These are phyloP conservation scores for Drosophila affinis DNA, from an alignment of 2,888 invertebrate species.

Conservation along the genomic window DNA sequence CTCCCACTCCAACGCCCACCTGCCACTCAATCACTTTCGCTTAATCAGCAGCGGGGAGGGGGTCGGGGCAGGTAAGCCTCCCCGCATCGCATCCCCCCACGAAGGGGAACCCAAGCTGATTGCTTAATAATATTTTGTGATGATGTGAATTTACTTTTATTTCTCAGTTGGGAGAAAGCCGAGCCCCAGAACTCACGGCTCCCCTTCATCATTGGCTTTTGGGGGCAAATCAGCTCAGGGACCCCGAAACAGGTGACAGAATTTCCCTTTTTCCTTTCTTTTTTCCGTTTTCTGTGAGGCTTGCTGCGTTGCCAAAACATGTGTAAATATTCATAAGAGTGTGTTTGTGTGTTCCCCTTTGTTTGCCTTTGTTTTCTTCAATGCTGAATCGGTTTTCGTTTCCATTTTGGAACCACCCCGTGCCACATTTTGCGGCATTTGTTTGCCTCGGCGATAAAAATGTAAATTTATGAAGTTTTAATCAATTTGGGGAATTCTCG, in stretches of 20 bases:
- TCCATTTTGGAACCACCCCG: conserved; percentile 29
- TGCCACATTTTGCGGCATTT: conserved; percentile 53
- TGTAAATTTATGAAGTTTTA: conserved; percentile 79
- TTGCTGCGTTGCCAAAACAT: conserved; percentile 64
- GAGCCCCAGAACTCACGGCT: conserved; percentile 19
- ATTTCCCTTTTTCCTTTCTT: conserved; percentile 14
- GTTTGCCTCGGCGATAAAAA: conserved; percentile 72
- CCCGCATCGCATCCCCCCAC: conserved; percentile 24
- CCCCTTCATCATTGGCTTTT: conserved; percentile 59
- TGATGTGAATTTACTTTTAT: conserved; percentile 81
- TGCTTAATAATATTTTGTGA: conserved; percentile 81
- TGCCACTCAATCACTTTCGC: conserved; percentile 69
- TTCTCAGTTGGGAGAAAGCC: conserved; percentile 72
- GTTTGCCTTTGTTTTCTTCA: background rate
- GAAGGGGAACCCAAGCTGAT: conserved; percentile 60
- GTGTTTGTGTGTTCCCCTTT: conserved; percentile 24
- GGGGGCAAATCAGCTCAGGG: conserved; percentile 55
- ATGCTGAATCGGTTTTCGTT: conserved; percentile 11
- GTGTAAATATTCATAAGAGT: conserved; percentile 73
- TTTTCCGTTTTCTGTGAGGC: conserved; percentile 45
- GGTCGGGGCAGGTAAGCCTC: conserved; percentile 39
- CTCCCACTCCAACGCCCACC: conserved; percentile 1
- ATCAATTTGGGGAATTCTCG: conserved; percentile 77
- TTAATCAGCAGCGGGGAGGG: conserved; percentile 67
- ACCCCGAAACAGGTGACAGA: conserved; percentile 62